phyloP scores from a whole-genome alignment of 2,797 vertebrate species.

The Siniperca scherzeri region DNA sequence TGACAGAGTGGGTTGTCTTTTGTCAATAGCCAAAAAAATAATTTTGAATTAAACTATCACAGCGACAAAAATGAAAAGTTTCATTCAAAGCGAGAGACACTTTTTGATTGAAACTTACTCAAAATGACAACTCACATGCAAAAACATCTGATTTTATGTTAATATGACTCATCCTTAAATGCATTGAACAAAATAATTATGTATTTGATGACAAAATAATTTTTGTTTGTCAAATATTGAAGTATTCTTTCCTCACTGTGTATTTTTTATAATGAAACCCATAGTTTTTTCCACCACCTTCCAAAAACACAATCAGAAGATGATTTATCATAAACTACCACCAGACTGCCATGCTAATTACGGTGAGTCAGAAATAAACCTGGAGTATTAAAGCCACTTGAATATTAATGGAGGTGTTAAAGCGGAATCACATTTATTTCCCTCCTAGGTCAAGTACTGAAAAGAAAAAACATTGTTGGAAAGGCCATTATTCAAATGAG shows the following conservation, averaged over 20 bases:
- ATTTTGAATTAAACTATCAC: background rate
- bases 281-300: conserved; percentile 10
- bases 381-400: conserved; percentile 82
- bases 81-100: background rate
- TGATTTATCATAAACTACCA: conserved; percentile 63
- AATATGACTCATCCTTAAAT: background rate
- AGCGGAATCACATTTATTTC: conserved; percentile 79
- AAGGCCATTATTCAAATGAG: conserved; percentile 89
- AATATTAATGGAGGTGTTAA: conserved; percentile 84
- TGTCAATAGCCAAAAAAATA: background rate
- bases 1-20: background rate
- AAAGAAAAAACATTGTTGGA: conserved; percentile 77
- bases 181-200: background rate
- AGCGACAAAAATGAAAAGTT: background rate
- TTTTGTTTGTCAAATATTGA: conserved; percentile 11
- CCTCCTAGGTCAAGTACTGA: conserved; percentile 79
- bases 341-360: conserved; percentile 71
- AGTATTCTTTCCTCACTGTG: conserved; percentile 10
- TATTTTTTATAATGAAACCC: conserved; percentile 38
- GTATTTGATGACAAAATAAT: conserved; percentile 17
- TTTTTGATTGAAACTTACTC: background rate
- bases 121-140: background rate
- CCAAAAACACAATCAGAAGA: conserved; percentile 59
- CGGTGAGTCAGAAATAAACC: conserved; percentile 75
- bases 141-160: background rate